Evolutionary conservation across 2,113 vertebrate genomes (phyloP), one percentile per base, ranked within the genome.

Genomic region (Panthera tigris): DNA sequence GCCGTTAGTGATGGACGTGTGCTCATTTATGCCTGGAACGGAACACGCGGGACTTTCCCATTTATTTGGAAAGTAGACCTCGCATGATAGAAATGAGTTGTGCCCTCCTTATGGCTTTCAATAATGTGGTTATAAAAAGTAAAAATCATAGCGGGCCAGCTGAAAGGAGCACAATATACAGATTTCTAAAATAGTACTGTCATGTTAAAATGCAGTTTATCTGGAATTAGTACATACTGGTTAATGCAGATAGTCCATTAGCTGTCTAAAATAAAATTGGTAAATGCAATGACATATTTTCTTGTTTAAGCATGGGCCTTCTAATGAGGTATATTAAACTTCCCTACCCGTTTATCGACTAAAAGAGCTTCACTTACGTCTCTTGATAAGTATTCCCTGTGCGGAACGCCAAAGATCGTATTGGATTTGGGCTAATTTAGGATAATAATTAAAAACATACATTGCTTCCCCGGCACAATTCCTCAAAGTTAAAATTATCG

Each of bases 381-480:
- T 61, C 57, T 31, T 66, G 48, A 13, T 52, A 12, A 65, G 33
- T 55, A 31, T 55, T 66, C 50, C n/a, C 41, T 23, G 19, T 16
- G 45, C 6, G 52, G 3, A 5, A 14, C 23, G 29, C 13, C 33
- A 19, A 91, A 41, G 74, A n/a, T 3, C 13, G 10, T 21, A 19
- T n/a, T 57, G 41, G 33, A 61, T 74, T 73, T 19, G 9, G 84
- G 52, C 68, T 68, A 50, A 78, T 74, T 87, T 76, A 87, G 29
- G 25, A 33, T 55, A 61, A 85, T 81, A 48, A 84, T 63, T 92
- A 83, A 91, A 91, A 89, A 14, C 50, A 66, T 50, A 19, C 13
- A 69, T 52, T 48, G 50, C 33, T 86, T 85, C 27, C 39, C 15
- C 29, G 55, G 80, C 18, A 50, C 27, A 45, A 57, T 63, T 73